Evolutionary conservation across 1,140 invertebrate species (phyloP), one percentile per base, ranked within the genome.

Genomic region (Samia ricini): DNA sequence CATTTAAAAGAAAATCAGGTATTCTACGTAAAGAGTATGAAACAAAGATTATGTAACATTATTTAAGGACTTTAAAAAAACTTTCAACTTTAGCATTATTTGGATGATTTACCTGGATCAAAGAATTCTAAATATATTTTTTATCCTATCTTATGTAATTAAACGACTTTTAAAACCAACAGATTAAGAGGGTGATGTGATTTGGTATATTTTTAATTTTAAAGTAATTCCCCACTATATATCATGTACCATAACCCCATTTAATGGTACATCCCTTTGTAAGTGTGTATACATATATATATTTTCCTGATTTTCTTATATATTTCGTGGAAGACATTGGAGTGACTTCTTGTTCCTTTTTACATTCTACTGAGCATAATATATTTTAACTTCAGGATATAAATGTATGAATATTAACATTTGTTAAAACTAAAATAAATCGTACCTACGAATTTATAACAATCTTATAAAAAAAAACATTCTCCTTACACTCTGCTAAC

Each of bases 281-380:
- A n/a, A n/a, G n/a, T n/a, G n/a, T n/a, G n/a, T n/a, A n/a, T n/a
- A n/a, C n/a, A n/a, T n/a, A n/a, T n/a, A n/a, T n/a, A 33, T 57
- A 10, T n/a, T 2, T 20, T 42, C 55, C 68, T 58, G 68, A 52
- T 66, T 72, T 26, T 66, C 63, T 61, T 22, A 66, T 63, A 42
- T 42, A 42, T 42, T 42, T 64, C 61, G 71, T 88, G 85, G 85
- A 88, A 88, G 85, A 88, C 85, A 71, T 76, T 74, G 74, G 80
- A 86, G 75, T 73, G 65, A 70, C 68, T 66, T 65, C 61, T 65
- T 64, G 60, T 70, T 67, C 42, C 55, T 48, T 67, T 63, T 57
- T 57, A 22, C 24, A 57, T 42, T 33, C 56, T 61, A 55, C 42
- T 56, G 61, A 56, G 55, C 54, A 61, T 42, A 42, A 42, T 15